Evolutionary conservation across 2,113 vertebrate genomes (phyloP).

Genomic region (Turdus rufiventris): DNA sequence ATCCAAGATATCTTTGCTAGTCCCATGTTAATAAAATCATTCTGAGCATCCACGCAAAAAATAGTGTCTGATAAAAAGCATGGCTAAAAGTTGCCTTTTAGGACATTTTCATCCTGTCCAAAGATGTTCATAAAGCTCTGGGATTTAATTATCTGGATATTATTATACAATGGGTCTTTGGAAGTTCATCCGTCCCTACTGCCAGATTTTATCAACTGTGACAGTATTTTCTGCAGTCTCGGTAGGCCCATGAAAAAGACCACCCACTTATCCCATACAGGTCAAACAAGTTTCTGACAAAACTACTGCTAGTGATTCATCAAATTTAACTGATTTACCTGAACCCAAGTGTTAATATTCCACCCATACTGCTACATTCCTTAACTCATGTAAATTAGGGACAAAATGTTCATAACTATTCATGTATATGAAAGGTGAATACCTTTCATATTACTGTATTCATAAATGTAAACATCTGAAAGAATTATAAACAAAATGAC

Average conservation of each 20-base stretch:
- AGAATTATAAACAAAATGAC: background rate
- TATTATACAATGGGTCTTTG: background rate
- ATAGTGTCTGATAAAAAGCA: background rate
- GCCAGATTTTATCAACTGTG: background rate
- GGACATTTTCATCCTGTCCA: background rate
- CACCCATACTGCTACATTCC: background rate
- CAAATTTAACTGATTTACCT: background rate
- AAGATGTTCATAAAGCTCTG: background rate
- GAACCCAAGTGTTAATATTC: background rate
- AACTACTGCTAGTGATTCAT: background rate
- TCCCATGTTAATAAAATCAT: background rate
- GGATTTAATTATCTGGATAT: background rate
- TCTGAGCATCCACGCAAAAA: background rate
- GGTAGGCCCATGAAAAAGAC: background rate
- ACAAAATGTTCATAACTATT: background rate
- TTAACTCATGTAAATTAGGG: background rate
- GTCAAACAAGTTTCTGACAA: background rate
- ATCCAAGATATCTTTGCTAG: background rate
- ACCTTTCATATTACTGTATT: background rate
- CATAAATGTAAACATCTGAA: background rate
- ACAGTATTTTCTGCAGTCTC: background rate
- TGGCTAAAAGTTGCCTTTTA: background rate
- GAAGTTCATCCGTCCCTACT: background rate
- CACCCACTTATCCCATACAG: background rate
- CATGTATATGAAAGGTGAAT: too few relatives aligned